phyloP scores from a whole-genome alignment of 2,113 vertebrate species.

The Nerophis lumbriciformis region DNA sequence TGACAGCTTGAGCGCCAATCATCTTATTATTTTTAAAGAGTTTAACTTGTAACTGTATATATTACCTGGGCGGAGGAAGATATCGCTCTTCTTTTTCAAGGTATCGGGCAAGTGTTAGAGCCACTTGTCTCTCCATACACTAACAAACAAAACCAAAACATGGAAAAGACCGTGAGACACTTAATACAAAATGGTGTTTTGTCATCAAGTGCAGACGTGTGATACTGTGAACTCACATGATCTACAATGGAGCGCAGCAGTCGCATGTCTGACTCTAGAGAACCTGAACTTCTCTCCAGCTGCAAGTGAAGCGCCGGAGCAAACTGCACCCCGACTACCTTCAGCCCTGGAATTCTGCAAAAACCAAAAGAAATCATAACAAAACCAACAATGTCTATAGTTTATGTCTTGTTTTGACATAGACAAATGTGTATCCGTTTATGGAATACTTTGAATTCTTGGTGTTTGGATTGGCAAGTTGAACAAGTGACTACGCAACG shows the following conservation, averaged over 20 bases:
- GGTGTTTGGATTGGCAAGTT: too few species aligned
- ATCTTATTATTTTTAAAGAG: too few species aligned
- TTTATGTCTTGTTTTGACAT: background rate
- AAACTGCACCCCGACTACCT: slow-evolving; percentile 77
- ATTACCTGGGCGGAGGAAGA: slow-evolving; percentile 86
- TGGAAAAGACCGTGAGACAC: background rate
- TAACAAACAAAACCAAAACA: slow-evolving; percentile 43
- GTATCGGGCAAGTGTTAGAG: slow-evolving; percentile 87
- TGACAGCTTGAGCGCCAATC: too few species aligned
- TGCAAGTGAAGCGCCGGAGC: slow-evolving; percentile 88
- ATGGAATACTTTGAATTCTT: too few species aligned
- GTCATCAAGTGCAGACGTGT: background rate
- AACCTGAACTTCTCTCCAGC: slow-evolving; percentile 79
- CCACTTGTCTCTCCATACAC: slow-evolving; percentile 84
- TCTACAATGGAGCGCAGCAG: slow-evolving; percentile 80
- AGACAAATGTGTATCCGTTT: too few species aligned
- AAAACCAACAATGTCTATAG: background rate
- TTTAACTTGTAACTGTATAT: background rate
- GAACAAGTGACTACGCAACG: too few species aligned
- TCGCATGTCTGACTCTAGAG: slow-evolving; percentile 79
- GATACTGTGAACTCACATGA: slow-evolving; percentile 71
- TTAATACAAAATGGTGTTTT: background rate
- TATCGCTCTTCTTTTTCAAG: slow-evolving; percentile 92
- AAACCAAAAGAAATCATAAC: background rate
- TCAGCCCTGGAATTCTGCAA: slow-evolving; percentile 81